phyloP scores from a whole-genome alignment of 2,113 vertebrate genomes.

The Myotis yumanensis region DNA sequence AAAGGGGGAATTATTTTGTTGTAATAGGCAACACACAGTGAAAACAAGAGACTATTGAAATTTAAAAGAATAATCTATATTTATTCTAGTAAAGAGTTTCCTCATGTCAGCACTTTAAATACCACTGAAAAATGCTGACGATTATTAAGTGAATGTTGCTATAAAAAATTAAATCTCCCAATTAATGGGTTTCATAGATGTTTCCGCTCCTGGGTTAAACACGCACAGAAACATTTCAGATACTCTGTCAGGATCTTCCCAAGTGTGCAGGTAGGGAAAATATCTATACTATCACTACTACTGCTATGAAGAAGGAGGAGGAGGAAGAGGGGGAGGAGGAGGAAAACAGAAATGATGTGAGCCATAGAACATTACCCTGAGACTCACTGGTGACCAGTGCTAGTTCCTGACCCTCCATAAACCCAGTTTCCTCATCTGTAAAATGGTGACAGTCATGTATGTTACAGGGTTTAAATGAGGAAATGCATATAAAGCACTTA shows the following conservation, averaged over 20 bases:
- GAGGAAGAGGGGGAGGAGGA: background rate
- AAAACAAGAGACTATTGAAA: conserved; percentile 60
- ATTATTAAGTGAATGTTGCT: conserved; percentile 63
- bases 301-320: background rate
- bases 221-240: background rate
- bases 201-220: conserved; percentile 33
- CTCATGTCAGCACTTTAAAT: conserved; percentile 78
- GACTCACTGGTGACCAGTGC: background rate
- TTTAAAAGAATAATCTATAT: conserved; percentile 67
- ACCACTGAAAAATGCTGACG: conserved; percentile 76
- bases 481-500: background rate
- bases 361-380: fast-evolving
- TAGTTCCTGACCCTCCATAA: background rate
- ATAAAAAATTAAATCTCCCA: conserved; percentile 57
- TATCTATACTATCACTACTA: background rate
- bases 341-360: background rate
- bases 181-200: conserved; percentile 53
- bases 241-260: background rate
- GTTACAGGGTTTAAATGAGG: background rate
- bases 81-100: conserved; percentile 73
- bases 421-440: background rate
- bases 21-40: conserved; percentile 43
- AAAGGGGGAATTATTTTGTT: conserved; percentile 54
- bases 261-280: background rate
- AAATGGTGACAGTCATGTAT: background rate